Evolutionary conservation across 1,140 invertebrate species (phyloP), one percentile per base, ranked within the genome.

Genomic region (Paralvinella palmiformis): DNA sequence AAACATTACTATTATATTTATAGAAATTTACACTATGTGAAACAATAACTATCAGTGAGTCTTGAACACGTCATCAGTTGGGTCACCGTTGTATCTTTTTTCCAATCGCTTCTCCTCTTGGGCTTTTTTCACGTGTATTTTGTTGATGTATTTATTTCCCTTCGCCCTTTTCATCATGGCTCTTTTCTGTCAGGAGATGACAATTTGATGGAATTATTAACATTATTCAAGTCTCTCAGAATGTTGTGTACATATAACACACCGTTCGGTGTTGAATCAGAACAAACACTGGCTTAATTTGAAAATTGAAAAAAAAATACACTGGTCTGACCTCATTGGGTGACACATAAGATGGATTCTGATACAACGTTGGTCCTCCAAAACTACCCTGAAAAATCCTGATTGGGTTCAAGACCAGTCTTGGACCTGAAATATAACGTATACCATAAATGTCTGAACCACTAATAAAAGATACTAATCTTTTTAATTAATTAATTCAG

Each of bases 341-440:
- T 65, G 92, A 92, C 1, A 96, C 82, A 82, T 96, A 99, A 69
- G 88, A 78, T 1, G 91, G 86, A 86, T 99, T 99, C 71, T 94
- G 89, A 90, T 94, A 99, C 24, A 99, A 79, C 20, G 92, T 88
- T 63, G 86, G 82, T 29, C 95, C 96, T 61, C 89, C 87, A 83
- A 99, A 99, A 77, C 94, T 96, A n/a, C 89, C 90, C 65, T 88
- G 88, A 83, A 99, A 98, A 67, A 91, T 86, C 78, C 89, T 89
- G 70, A 97, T 91, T 5, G 94, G 93, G 83, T 99, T 96, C 69
- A 99, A 83, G 0, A 95, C 91, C 85, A 98, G 96, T 82, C 96
- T 84, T 7, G 94, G 96, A 45, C 94, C 86, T 87, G 72, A 53
- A 79, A 79, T 62, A 68, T 48, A 37, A 32, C 7, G 20, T 22